Base-by-base conservation (phyloP, 2,888 invertebrate genomes). In the Coecobrya sp. region DNA sequence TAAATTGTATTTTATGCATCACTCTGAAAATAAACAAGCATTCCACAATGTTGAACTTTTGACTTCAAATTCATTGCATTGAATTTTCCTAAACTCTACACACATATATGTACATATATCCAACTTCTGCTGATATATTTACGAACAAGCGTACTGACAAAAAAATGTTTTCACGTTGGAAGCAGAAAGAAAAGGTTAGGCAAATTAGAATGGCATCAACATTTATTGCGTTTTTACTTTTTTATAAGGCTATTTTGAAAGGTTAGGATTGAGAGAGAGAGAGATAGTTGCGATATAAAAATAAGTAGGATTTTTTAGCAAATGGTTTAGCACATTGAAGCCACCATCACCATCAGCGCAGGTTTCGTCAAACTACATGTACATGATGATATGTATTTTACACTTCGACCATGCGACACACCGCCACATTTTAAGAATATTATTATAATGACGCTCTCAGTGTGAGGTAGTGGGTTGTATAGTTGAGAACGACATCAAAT, bases 381-480 rank as follows among this genome's bases (percentile, higher is more conserved):
- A 3, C 19, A 65, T n/a, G 36, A 70, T 70, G 45, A 22, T 65
- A 73, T 73, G 27, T 68, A 4, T 42, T n/a, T 42, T 42, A 42
- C 73, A 73, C 45, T 73, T 73, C 73, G 36, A 70, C 68, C 68
- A 70, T 27, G 13, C 30, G 49, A 59, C 82, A 82, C 59, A 76
- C 27, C 49, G 45, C 27, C 49, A 25, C 52, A 76, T 52, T 52
- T 76, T 73, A 76, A 3, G 52, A 52, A 76, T 11, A 52, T 76
- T 7, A 52, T 49, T 73, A 45, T 27, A 22, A 22, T 76, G 93
- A 92, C 93, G 92, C 92, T 93, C 93, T 96, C 97, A 96, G 97
- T 97, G 97, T 98, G 98, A 98, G 98, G 98, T 98, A 98, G 98
- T 98, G 98, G 98, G 98, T 98, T 98, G 98, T 98, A 98, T 98